Evolutionary conservation across 2,888 invertebrate species (phyloP).

Genomic region (Acanthococcus lagerstroemiae): DNA sequence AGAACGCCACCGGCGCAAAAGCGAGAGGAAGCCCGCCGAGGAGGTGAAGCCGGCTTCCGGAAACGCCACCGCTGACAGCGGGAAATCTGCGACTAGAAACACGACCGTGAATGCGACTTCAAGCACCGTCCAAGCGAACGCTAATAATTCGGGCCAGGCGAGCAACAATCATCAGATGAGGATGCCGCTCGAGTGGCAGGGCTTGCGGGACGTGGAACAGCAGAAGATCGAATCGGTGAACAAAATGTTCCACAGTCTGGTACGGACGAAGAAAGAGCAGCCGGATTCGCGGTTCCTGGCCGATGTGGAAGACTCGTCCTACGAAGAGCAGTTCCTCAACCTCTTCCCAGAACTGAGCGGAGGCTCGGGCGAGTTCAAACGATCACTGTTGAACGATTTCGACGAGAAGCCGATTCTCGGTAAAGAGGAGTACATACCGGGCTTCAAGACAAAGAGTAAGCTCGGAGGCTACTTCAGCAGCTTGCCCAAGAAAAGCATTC

Average conservation of each 20-base stretch:
- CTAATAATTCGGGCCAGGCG: background rate
- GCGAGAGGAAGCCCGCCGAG: background rate
- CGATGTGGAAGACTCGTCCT: constrained; percentile 14
- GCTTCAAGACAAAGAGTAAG: constrained; percentile 21
- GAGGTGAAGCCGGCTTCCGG: background rate
- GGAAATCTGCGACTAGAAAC: background rate
- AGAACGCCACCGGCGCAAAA: background rate
- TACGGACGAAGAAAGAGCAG: constrained; percentile 8
- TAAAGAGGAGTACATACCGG: background rate
- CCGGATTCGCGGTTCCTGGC: constrained; percentile 9
- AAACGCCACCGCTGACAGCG: background rate
- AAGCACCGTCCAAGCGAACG: background rate
- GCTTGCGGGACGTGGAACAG: constrained; percentile 1
- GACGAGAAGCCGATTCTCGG: constrained; percentile 5
- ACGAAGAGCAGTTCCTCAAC: constrained; percentile 33
- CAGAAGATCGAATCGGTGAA: constrained; percentile 17
- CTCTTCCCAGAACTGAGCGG: constrained; percentile 27
- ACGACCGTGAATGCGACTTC: background rate
- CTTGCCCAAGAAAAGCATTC: constrained; percentile 13
- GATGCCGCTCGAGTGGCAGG: background rate
- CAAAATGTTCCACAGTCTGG: constrained; percentile 7
- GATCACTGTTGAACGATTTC: background rate
- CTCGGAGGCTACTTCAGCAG: constrained; percentile 6
- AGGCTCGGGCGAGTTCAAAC: background rate
- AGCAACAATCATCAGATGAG: background rate